Evolutionary conservation across 2,113 vertebrate species (phyloP).

Genomic region (Taxidea taxus): DNA sequence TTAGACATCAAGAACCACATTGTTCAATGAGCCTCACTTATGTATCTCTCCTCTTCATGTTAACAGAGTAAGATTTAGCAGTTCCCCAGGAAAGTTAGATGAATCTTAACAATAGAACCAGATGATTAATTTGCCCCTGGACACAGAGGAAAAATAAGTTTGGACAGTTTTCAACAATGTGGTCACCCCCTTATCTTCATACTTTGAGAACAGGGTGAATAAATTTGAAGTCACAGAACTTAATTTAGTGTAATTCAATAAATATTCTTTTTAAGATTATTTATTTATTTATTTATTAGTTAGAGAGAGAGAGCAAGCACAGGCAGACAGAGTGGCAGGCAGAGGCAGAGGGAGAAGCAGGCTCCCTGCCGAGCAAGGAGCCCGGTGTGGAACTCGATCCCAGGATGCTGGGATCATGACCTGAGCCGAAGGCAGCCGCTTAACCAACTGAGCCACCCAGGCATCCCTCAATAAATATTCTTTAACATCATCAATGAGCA

Average conservation of each 20-base stretch:
- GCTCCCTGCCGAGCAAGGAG: too few relatives aligned
- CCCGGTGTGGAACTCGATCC: too few relatives aligned
- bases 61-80: background rate
- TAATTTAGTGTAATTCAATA: background rate
- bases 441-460: too few relatives aligned
- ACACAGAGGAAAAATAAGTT: background rate
- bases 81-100: background rate
- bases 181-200: background rate
- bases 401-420: too few relatives aligned
- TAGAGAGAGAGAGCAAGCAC: too few relatives aligned
- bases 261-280: too few relatives aligned
- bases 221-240: background rate
- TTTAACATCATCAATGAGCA: background rate
- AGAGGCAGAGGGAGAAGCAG: too few relatives aligned
- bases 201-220: background rate
- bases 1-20: background rate
- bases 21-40: background rate
- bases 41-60: background rate
- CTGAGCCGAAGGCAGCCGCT: too few relatives aligned
- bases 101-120: background rate
- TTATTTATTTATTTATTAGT: too few relatives aligned
- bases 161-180: background rate
- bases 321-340: too few relatives aligned
- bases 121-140: background rate
- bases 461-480: background rate